These are phyloP conservation scores for Osmerus eperlanus DNA, from an alignment of 2,113 vertebrate species.

Conservation along the genomic window DNA sequence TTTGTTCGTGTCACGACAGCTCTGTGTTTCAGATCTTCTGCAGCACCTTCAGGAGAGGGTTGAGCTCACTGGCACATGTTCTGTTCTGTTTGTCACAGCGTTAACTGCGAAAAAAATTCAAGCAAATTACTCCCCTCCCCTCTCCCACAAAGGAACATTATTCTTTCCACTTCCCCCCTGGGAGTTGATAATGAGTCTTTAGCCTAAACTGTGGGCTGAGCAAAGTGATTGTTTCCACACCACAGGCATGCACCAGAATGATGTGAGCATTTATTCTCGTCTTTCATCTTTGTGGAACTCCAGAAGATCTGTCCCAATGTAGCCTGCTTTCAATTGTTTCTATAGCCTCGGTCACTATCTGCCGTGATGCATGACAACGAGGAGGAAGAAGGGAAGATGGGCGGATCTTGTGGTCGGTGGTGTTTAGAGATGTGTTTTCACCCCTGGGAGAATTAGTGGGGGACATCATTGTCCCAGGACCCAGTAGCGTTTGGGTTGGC, in stretches of 20 bases:
- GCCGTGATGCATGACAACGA: conserved; percentile 51
- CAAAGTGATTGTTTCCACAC: conserved; percentile 45
- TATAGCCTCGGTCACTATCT: conserved; percentile 24
- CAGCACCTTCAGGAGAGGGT: background rate
- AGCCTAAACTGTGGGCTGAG: conserved; percentile 33
- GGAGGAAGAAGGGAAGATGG: conserved; percentile 32
- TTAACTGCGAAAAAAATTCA: conserved; percentile 24
- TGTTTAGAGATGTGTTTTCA: background rate
- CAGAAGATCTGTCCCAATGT: conserved; percentile 31
- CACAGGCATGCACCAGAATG: conserved; percentile 42
- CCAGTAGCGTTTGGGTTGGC: too few relatives aligned
- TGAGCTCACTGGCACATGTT: conserved; percentile 16
- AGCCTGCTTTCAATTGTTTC: background rate
- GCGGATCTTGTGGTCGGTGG: conserved; percentile 35
- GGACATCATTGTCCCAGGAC: too few relatives aligned
- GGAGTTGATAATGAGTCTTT: conserved; percentile 44
- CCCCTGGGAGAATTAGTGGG: too few relatives aligned
- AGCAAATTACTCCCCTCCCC: conserved; percentile 32
- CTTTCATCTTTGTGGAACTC: conserved; percentile 27
- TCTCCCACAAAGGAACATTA: conserved; percentile 39
- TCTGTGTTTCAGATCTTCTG: conserved; percentile 24
- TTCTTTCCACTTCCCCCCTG: conserved; percentile 38
- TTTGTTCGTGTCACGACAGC: too few relatives aligned
- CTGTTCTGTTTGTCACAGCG: conserved; percentile 31
- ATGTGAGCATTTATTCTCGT: conserved; percentile 36